These are phyloP conservation scores for Peromyscus eremicus DNA, from an alignment of 2,797 vertebrate genomes.

Conservation along the genomic window DNA sequence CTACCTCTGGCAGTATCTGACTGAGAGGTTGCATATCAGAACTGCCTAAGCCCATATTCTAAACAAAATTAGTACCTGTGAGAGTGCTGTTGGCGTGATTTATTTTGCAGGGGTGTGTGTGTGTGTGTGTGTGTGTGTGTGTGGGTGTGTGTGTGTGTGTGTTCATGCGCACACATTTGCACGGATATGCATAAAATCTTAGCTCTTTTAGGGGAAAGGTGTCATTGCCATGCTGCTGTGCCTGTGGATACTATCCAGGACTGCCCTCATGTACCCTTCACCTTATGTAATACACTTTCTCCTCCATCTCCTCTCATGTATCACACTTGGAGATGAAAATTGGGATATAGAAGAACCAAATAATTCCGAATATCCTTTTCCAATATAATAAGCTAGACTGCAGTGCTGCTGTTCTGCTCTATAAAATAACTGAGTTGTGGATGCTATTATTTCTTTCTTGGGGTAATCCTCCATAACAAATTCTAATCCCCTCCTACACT, in stretches of 20 bases:
- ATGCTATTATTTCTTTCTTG: not conserved
- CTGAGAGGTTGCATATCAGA: not conserved
- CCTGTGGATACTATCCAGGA: not conserved
- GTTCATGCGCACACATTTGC: fast-evolving
- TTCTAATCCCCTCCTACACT: not conserved
- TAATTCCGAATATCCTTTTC: constrained; percentile 30
- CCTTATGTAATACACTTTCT: not conserved
- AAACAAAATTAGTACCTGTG: not conserved
- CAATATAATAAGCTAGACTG: not conserved
- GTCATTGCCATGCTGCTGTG: not conserved
- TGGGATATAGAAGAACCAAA: not conserved
- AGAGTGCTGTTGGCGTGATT: not conserved
- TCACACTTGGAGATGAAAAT: constrained; percentile 14
- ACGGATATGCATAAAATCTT: not conserved
- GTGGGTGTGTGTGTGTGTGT: not conserved
- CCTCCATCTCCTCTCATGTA: not conserved
- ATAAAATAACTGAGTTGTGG: not conserved
- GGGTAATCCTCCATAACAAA: not conserved
- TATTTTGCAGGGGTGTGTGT: not conserved
- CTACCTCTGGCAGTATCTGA: not conserved
- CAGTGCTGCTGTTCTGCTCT: not conserved
- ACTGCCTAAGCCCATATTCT: not conserved
- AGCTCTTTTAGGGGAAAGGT: not conserved
- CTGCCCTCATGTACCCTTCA: not conserved
- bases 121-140: not conserved